Percentiles rank a stretch among this genome's conserved stretches.
Conservation (phyloP, 2,888 invertebrate species). For the Phaedon cochleariae region DNA sequence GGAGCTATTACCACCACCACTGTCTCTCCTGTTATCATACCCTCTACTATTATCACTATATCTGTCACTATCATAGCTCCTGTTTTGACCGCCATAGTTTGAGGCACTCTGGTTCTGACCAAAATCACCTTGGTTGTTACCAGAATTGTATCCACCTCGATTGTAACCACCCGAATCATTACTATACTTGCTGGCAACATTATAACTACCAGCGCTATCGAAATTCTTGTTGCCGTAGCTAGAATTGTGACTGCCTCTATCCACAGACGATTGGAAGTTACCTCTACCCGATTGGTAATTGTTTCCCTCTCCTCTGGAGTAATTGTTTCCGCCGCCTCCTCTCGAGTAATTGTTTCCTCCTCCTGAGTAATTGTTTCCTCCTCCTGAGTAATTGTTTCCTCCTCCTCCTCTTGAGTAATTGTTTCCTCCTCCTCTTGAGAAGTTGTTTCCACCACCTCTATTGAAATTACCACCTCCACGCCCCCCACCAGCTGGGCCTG, state of each 20-base stretch:
- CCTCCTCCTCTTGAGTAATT: constrained; percentile 28
- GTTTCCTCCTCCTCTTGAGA: constrained; percentile 33
- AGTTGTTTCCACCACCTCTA: constrained; percentile 52
- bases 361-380: constrained; percentile 19
- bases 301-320: constrained; percentile 11
- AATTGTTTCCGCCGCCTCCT: constrained; percentile 49
- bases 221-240: constrained; percentile 33
- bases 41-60: constrained; percentile 43
- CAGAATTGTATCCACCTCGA: constrained; percentile 40
- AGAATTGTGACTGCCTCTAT: no score
- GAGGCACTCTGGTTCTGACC: constrained; percentile 20
- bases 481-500: constrained; percentile 63
- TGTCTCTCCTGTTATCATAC: constrained; percentile 46
- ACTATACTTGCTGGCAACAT: constrained; percentile 7
- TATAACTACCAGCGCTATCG: constrained; percentile 48
- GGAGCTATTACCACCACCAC: constrained; percentile 52
- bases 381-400: constrained; percentile 16
- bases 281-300: constrained; percentile 20
- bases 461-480: constrained; percentile 60
- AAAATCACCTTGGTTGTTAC: constrained; percentile 4
- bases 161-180: constrained; percentile 14
- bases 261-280: constrained; percentile 27
- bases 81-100: constrained; percentile 37
- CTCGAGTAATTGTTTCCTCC: constrained; percentile 28
- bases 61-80: constrained; percentile 40